Evolutionary conservation across 1,140 invertebrate genomes (phyloP).

Genomic region (Pissodes strobi): DNA sequence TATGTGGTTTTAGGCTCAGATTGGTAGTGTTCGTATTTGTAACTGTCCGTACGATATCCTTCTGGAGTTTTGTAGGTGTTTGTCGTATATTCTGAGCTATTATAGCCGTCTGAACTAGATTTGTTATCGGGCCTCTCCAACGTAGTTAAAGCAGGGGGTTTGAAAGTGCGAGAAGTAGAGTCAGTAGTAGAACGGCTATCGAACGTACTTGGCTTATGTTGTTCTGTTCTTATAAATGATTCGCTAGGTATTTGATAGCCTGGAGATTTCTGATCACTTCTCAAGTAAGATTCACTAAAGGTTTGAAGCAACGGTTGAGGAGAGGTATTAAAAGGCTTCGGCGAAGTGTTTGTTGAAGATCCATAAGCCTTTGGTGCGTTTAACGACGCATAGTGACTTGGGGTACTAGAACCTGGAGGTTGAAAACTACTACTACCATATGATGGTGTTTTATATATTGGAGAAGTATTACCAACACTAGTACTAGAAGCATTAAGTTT

Average conservation of each 20-base stretch:
- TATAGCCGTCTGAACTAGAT: slow-evolving; percentile 39
- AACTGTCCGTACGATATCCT: slow-evolving; percentile 50
- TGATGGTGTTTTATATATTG: slow-evolving; percentile 1
- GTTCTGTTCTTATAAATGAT: neutral
- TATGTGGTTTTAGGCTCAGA: slow-evolving; percentile 45
- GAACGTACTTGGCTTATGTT: neutral
- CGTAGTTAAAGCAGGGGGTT: slow-evolving; percentile 2
- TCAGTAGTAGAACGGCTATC: neutral
- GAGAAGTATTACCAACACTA: neutral
- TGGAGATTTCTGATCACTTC: slow-evolving; percentile 2
- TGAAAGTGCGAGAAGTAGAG: neutral
- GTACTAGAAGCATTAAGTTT: neutral
- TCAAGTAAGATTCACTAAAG: neutral
- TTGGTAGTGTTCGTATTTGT: slow-evolving; percentile 51
- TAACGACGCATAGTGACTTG: slow-evolving; percentile 20
- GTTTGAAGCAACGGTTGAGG: neutral
- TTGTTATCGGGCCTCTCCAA: neutral
- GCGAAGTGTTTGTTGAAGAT: slow-evolving; percentile 19
- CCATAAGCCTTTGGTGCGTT: slow-evolving; percentile 28
- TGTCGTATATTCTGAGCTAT: slow-evolving; percentile 48
- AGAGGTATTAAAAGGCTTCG: slow-evolving; percentile 29
- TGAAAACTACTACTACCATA: slow-evolving; percentile 17
- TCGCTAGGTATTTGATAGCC: neutral
- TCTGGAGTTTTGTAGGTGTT: slow-evolving; percentile 52
- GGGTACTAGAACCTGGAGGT: neutral